Percentiles rank a stretch among this genome's conserved stretches.
phyloP scores from a whole-genome alignment of 2,113 vertebrate genomes.

The Scomber colias region DNA sequence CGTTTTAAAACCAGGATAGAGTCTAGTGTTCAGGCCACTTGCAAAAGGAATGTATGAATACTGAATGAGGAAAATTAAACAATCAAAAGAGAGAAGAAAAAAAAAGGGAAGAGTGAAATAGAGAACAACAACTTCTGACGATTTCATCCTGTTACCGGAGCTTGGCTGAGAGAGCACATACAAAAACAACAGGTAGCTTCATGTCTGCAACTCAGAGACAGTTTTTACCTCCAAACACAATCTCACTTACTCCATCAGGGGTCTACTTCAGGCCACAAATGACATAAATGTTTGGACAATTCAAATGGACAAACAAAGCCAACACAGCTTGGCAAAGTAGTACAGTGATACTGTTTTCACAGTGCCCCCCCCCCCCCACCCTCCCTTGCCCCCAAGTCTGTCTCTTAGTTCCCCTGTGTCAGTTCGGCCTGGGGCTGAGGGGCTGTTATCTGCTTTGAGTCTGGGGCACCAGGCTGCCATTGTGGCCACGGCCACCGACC shows the following conservation, averaged over 20 bases:
- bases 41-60: conserved; percentile 64
- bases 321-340: conserved; percentile 79
- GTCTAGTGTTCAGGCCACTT: conserved; percentile 34
- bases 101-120: conserved; percentile 19
- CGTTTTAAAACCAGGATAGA: conserved; percentile 19
- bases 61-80: conserved; percentile 2
- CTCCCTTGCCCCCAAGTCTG: conserved; percentile 45
- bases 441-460: conserved; percentile 96
- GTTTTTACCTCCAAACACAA: conserved; percentile 37
- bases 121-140: conserved; percentile 29
- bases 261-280: conserved; percentile 62
- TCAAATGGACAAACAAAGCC: conserved; percentile 81
- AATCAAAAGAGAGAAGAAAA: conserved; percentile 22
- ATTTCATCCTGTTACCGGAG: conserved; percentile 23
- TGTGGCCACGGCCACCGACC: conserved; percentile 88
- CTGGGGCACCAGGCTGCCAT: conserved; percentile 91
- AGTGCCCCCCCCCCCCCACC: conserved; percentile 39
- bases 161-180: conserved; percentile 33
- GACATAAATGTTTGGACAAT: conserved; percentile 79
- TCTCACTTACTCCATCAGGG: not conserved
- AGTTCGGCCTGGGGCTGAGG: conserved; percentile 67
- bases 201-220: conserved; percentile 29
- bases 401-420: conserved; percentile 52
- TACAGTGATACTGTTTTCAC: conserved; percentile 78
- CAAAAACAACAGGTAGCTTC: conserved; percentile 24